Percentiles rank a stretch among this genome's conserved stretches.
These are phyloP conservation scores for Bos javanicus DNA, from an alignment of 2,113 vertebrate genomes.

Conservation along the genomic window DNA sequence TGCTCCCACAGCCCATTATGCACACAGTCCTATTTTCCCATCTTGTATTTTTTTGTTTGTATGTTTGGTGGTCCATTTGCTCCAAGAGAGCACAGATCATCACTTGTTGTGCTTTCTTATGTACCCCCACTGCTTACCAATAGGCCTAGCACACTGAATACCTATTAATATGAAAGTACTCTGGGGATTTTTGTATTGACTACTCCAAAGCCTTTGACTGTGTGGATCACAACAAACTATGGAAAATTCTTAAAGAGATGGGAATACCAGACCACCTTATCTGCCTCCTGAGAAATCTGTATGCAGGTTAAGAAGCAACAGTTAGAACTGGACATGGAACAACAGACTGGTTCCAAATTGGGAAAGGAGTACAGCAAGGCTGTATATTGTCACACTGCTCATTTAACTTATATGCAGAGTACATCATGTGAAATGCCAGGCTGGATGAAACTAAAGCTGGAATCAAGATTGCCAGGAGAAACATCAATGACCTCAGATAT, in stretches of 20 bases:
- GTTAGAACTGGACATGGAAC: neutral
- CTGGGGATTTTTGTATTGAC: neutral
- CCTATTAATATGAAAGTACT: neutral
- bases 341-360: neutral
- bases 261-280: neutral
- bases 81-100: neutral
- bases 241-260: neutral
- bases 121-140: neutral
- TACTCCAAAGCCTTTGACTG: neutral
- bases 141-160: neutral
- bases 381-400: neutral
- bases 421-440: neutral
- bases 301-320: neutral
- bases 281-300: neutral
- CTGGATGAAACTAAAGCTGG: neutral
- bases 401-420: neutral
- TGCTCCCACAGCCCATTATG: neutral
- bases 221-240: neutral
- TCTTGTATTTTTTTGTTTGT: neutral
- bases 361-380: neutral
- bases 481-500: neutral
- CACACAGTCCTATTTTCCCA: neutral
- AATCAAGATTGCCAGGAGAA: neutral
- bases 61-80: neutral
- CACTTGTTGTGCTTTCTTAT: neutral